Percentiles rank a stretch among this genome's conserved stretches.
phyloP scores from a whole-genome alignment of 1,140 invertebrate genomes.

The Maconellicoccus hirsutus region DNA sequence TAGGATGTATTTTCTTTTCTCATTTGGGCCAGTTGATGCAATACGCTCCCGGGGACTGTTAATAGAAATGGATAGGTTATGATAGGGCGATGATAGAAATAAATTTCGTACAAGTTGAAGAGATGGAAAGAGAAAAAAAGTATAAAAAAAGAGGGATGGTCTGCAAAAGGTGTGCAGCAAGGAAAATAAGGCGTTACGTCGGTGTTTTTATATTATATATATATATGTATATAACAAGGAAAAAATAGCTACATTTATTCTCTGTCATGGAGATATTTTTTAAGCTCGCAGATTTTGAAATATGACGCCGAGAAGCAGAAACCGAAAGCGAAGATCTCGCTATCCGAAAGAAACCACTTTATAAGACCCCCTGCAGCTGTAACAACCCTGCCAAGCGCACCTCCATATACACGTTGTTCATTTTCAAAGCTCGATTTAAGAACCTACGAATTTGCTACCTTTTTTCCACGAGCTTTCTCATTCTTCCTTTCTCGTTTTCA shows the following conservation, averaged over 20 bases:
- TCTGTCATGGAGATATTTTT: conserved; percentile 22
- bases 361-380: conserved; percentile 19
- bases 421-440: conserved; percentile 13
- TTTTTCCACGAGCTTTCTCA: not conserved
- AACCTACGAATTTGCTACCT: conserved; percentile 16
- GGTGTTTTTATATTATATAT: not conserved
- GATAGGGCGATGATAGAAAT: conserved; percentile 17
- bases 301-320: conserved; percentile 19
- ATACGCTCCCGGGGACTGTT: conserved; percentile 20
- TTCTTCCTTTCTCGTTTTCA: not conserved
- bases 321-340: conserved; percentile 20
- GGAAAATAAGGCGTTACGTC: conserved; percentile 12
- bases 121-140: not conserved
- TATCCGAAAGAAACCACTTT: conserved; percentile 20
- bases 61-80: conserved; percentile 21
- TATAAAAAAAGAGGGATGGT: not conserved
- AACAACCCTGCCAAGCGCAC: not conserved
- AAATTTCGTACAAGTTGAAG: not conserved
- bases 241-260: conserved; percentile 22
- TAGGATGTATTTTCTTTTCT: not conserved
- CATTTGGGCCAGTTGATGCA: conserved; percentile 10
- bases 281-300: conserved; percentile 22
- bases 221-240: not conserved
- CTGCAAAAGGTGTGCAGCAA: conserved; percentile 4
- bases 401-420: not conserved